These are phyloP conservation scores for Colossoma macropomum DNA, from an alignment of 2,113 vertebrate species.

Conservation along the genomic window DNA sequence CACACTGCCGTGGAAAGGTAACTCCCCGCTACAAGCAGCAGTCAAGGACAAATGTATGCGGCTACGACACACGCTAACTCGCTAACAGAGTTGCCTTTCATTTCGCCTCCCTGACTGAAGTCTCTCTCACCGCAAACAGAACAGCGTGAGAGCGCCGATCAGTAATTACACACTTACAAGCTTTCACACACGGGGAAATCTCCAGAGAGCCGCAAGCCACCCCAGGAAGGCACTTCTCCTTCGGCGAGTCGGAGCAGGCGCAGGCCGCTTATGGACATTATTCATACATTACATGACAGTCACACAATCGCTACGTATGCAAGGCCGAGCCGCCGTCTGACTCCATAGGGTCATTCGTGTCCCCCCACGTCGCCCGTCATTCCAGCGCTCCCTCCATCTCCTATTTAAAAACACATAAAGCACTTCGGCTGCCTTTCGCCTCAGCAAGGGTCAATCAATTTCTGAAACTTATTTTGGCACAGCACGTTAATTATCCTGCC, in stretches of 20 bases:
- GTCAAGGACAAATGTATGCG: slow-evolving; percentile 56
- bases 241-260: slow-evolving; percentile 54
- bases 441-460: slow-evolving; percentile 65
- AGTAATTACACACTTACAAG: slow-evolving; percentile 80
- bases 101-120: slow-evolving; percentile 66
- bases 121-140: slow-evolving; percentile 72
- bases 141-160: slow-evolving; percentile 71
- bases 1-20: slow-evolving; percentile 40
- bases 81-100: slow-evolving; percentile 62
- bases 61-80: slow-evolving; percentile 68
- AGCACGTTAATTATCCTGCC: slow-evolving; percentile 71
- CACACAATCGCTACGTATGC: slow-evolving; percentile 66
- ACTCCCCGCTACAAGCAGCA: slow-evolving; percentile 51
- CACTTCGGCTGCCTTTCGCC: slow-evolving; percentile 50
- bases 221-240: slow-evolving; percentile 67
- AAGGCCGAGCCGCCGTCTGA: slow-evolving; percentile 47
- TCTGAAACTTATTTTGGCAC: slow-evolving; percentile 71
- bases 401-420: slow-evolving; percentile 51
- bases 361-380: slow-evolving; percentile 36
- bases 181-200: slow-evolving; percentile 71
- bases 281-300: slow-evolving; percentile 71
- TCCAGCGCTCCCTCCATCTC: slow-evolving; percentile 31
- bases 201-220: slow-evolving; percentile 69
- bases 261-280: slow-evolving; percentile 75
- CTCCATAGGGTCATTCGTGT: slow-evolving; percentile 44